Base-by-base conservation (phyloP, 2,888 invertebrate genomes). In the Catocala sponsa region DNA sequence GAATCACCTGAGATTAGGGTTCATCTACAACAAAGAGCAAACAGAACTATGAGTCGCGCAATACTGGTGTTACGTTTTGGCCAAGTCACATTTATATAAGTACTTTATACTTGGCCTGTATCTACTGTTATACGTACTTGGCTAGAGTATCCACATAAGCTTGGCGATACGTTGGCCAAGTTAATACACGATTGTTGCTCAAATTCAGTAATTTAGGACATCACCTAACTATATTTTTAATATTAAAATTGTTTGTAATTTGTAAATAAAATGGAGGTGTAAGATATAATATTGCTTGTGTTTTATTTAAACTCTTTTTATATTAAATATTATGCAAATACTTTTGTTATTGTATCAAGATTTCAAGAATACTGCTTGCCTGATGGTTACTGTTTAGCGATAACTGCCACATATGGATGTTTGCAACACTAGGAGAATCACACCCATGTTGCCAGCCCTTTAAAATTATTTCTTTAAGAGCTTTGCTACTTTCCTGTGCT, bases 211-310 rank as follows among this genome's bases (percentile, higher is more conserved):
- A 68, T 69, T 69, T 70, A 79, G 71, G 71, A 78, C 79, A 74
- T 80, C 79, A 78, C 70, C 70, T 70, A 68, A 77, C 72, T 83
- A 74, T 80, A 86, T 74, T 83, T 81, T 64, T 69, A 67, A 74
- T 69, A 65, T 77, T 76, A 78, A 80, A 78, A 83, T 88, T 87
- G 84, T 85, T 84, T 74, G 84, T 87, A 83, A 85, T 82, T 81
- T 87, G 87, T 88, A 91, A 89, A 89, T 91, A 91, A 89, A 86
- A 85, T 87, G 90, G 91, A 87, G 92, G 92, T 92, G 91, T 92
- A 91, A 92, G 91, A 84, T 87, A 85, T 85, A 81, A 70, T 62
- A 65, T 57, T 62, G 7, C 6, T 15, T 58, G 59, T 55, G 67
- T 82, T 85, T 83, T 78, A 71, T 83, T 80, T 6, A 2, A 25